These are phyloP conservation scores for Melinaea menophilus DNA, from an alignment of 2,888 invertebrate genomes.

Conservation along the genomic window DNA sequence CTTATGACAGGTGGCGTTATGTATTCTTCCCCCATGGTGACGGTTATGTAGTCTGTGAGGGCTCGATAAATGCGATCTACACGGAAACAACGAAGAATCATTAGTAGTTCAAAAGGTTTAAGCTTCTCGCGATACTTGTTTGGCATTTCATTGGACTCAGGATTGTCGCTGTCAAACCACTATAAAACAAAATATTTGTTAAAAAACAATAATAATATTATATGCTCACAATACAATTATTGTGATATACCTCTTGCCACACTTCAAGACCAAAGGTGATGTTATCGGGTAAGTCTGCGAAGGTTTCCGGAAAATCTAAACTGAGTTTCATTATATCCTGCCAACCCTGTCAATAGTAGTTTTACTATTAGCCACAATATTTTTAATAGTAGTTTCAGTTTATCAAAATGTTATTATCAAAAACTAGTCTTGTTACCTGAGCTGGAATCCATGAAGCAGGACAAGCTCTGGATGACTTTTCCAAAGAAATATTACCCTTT, in stretches of 20 bases:
- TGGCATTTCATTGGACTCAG: constrained; percentile 85
- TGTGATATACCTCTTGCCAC: constrained; percentile 81
- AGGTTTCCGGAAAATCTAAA: constrained; percentile 81
- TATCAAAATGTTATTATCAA: background rate
- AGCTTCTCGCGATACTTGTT: constrained; percentile 81
- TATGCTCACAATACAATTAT: no score
- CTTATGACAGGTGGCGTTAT: constrained; percentile 91
- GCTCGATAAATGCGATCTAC: constrained; percentile 92
- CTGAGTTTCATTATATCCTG: constrained; percentile 88
- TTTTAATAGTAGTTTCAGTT: background rate
- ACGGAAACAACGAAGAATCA: constrained; percentile 93
- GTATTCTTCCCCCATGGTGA: constrained; percentile 91
- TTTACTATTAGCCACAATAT: background rate
- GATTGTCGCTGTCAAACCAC: constrained; percentile 92
- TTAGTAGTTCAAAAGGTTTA: constrained; percentile 83
- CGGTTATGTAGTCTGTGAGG: constrained; percentile 89
- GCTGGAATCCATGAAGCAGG: constrained; percentile 86
- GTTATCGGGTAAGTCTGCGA: constrained; percentile 81
- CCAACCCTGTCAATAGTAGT: constrained; percentile 80
- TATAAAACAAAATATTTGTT: constrained; percentile 44
- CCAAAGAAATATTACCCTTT: constrained; percentile 88
- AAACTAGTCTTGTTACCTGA: constrained; percentile 49
- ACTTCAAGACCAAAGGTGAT: constrained; percentile 70
- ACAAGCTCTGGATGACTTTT: constrained; percentile 81
- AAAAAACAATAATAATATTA: background rate